Evolutionary conservation across 2,113 vertebrate genomes (phyloP).

Genomic region (Python bivittatus): DNA sequence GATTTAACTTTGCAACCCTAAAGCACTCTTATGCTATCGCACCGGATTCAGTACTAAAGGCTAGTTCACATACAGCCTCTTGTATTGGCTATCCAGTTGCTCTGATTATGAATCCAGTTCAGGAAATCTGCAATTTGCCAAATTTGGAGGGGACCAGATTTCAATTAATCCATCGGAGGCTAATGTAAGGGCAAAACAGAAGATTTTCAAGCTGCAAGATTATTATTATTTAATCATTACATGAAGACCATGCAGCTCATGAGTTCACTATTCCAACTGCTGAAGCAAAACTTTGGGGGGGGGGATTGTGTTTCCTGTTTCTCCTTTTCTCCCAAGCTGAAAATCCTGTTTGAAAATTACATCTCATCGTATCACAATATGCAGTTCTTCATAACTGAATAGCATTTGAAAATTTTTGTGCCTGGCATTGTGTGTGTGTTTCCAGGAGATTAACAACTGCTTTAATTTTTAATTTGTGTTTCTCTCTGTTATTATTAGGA

Average conservation of each 20-base stretch:
- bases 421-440: neutral
- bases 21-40: neutral
- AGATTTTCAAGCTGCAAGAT: constrained; percentile 34
- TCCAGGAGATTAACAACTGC: constrained; percentile 47
- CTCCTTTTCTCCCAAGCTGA: constrained; percentile 11
- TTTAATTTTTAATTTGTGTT: constrained; percentile 52
- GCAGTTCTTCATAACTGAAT: constrained; percentile 51
- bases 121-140: neutral
- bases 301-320: neutral
- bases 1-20: neutral
- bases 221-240: constrained; percentile 37
- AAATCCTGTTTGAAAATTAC: constrained; percentile 61
- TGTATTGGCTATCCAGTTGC: neutral
- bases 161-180: neutral
- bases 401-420: constrained; percentile 24
- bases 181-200: constrained; percentile 21
- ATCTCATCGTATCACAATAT: constrained; percentile 68
- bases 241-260: constrained; percentile 32
- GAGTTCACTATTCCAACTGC: constrained; percentile 10
- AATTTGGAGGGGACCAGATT: neutral
- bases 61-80: neutral
- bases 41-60: neutral
- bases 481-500: constrained; percentile 47
- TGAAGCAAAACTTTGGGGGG: neutral
- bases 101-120: neutral